Percentiles rank a stretch among this genome's conserved stretches.
Evolutionary conservation across 2,797 vertebrate species (phyloP).

Genomic region (Gobionotothen gibberifrons): DNA sequence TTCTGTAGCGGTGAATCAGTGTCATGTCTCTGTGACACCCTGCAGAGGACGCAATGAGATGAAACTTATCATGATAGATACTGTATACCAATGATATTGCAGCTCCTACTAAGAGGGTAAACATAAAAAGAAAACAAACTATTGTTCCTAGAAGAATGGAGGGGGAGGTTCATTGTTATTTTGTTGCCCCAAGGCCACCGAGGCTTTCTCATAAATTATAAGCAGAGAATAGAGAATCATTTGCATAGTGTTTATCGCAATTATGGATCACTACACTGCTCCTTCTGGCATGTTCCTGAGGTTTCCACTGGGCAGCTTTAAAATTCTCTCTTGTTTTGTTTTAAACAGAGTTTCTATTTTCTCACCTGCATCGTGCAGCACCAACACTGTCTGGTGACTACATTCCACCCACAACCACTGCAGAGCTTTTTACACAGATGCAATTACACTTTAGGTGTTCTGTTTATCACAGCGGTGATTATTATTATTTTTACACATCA

Average conservation of each 20-base stretch:
- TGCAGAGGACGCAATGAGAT: conserved; percentile 27
- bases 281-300: conserved; percentile 7
- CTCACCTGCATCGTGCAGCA: conserved; percentile 36
- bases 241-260: conserved; percentile 19
- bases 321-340: background rate
- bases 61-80: conserved; percentile 21
- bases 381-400: conserved; percentile 7
- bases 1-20: conserved; percentile 56
- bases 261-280: conserved; percentile 5
- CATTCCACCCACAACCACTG: conserved; percentile 36
- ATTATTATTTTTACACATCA: conserved; percentile 29
- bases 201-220: conserved; percentile 20
- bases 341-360: background rate
- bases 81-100: background rate
- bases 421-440: conserved; percentile 38
- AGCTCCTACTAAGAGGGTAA: conserved; percentile 1
- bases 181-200: conserved; percentile 31
- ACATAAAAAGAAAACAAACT: background rate
- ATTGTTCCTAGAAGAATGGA: background rate
- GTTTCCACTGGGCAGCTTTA: conserved; percentile 22
- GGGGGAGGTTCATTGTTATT: conserved; percentile 3
- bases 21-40: conserved; percentile 54
- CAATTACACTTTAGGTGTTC: conserved; percentile 32
- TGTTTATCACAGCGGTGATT: conserved; percentile 24
- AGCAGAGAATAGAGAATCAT: conserved; percentile 17